phyloP scores from a whole-genome alignment of 2,113 vertebrate genomes.

The Reinhardtius hippoglossoides region DNA sequence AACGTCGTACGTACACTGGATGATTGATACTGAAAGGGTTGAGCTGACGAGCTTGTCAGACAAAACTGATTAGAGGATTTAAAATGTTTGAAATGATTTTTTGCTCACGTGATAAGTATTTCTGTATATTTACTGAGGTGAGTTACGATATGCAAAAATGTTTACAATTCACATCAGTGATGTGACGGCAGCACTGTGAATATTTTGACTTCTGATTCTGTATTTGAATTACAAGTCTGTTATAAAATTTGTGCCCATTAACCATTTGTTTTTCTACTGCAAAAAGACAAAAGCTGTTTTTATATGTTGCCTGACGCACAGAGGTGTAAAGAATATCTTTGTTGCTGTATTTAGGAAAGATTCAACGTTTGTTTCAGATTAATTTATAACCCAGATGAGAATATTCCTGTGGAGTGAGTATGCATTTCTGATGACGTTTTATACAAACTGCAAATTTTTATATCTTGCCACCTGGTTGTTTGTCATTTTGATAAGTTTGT shows the following conservation, averaged over 20 bases:
- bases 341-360: conserved; percentile 39
- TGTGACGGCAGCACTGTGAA: conserved; percentile 79
- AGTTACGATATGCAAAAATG: conserved; percentile 71
- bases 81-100: conserved; percentile 15
- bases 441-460: conserved; percentile 79
- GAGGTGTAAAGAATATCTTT: conserved; percentile 35
- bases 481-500: conserved; percentile 82
- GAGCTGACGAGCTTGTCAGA: conserved; percentile 11
- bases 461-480: conserved; percentile 68
- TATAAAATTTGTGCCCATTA: conserved; percentile 59
- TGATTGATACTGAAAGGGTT: conserved; percentile 6
- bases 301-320: conserved; percentile 46
- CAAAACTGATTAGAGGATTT: conserved; percentile 27
- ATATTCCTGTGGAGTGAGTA: conserved; percentile 47
- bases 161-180: conserved; percentile 76
- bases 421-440: conserved; percentile 73
- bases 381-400: conserved; percentile 61
- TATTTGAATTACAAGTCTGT: conserved; percentile 53
- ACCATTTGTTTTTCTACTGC: conserved; percentile 35
- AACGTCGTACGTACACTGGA: not conserved
- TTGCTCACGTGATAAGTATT: conserved; percentile 30
- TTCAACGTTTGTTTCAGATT: conserved; percentile 66
- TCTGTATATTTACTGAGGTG: conserved; percentile 65
- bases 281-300: conserved; percentile 45
- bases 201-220: conserved; percentile 65